phyloP scores from a whole-genome alignment of 2,113 vertebrate species.

The Neofelis nebulosa region DNA sequence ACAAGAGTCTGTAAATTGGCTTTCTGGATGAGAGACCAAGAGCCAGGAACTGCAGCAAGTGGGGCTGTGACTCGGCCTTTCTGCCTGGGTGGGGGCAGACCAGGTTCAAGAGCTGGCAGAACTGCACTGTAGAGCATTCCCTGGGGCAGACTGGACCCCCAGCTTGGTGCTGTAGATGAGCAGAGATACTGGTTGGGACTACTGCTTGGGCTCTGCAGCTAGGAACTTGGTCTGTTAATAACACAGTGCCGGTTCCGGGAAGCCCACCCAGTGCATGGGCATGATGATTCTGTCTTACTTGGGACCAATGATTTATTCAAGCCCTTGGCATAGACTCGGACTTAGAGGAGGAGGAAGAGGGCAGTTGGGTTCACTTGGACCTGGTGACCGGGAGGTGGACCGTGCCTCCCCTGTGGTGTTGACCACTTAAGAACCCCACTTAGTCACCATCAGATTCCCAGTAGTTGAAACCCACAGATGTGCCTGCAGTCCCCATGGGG shows the following conservation, averaged over 20 bases:
- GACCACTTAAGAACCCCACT: neutral
- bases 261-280: neutral
- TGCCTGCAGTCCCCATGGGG: neutral
- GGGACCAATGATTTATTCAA: slow-evolving; percentile 80
- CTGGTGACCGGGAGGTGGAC: neutral
- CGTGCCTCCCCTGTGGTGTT: too few relatives aligned
- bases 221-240: neutral
- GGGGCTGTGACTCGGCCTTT: neutral
- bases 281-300: slow-evolving; percentile 61
- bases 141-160: neutral
- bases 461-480: neutral
- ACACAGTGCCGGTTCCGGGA: neutral
- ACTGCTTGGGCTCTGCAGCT: too few relatives aligned
- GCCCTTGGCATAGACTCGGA: slow-evolving; percentile 79
- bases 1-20: neutral
- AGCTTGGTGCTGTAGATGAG: too few relatives aligned
- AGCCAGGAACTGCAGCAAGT: neutral
- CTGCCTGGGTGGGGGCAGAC: neutral
- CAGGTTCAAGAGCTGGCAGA: neutral
- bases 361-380: slow-evolving; percentile 69
- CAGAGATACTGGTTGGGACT: neutral
- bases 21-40: neutral
- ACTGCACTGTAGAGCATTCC: neutral
- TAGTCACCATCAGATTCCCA: neutral
- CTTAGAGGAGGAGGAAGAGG: slow-evolving; percentile 74